Conservation (phyloP, 2,888 invertebrate genomes). For the Drosophila limbata region DNA sequence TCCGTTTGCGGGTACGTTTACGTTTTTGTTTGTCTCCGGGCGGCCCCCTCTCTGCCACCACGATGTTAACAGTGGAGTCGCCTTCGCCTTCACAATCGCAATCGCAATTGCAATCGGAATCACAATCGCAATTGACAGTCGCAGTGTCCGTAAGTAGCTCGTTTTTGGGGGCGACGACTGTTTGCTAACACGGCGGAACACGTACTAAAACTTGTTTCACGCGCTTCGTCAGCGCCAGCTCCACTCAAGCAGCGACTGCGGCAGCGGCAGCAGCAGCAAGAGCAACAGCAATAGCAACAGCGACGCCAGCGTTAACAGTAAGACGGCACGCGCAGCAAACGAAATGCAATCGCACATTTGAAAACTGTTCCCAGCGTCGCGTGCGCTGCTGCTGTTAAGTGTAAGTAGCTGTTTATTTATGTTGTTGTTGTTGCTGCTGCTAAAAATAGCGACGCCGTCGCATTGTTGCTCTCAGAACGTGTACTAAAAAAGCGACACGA, state of each 20-base stretch:
- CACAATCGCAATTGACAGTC: conserved; percentile 14
- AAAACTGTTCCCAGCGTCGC: conserved; percentile 61
- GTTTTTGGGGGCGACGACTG: conserved; percentile 73
- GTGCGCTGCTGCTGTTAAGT: conserved; percentile 22
- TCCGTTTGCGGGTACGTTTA: background rate
- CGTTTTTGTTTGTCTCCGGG: background rate
- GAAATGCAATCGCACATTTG: conserved; percentile 25
- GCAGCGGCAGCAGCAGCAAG: conserved; percentile 6
- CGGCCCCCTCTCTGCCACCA: background rate
- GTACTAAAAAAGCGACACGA: conserved; percentile 58
- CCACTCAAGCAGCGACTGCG: conserved; percentile 7
- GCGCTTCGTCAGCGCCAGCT: conserved; percentile 42
- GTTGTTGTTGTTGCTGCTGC: conserved; percentile 14
- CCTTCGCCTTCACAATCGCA: background rate
- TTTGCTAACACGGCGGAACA: conserved; percentile 85
- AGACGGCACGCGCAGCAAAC: conserved; percentile 47
- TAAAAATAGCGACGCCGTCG: conserved; percentile 42
- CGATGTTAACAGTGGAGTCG: background rate
- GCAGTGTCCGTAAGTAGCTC: conserved; percentile 29
- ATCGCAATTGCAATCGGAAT: conserved; percentile 14
- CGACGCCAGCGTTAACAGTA: conserved; percentile 42
- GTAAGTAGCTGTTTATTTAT: background rate
- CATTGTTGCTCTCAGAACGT: conserved; percentile 44
- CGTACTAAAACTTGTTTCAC: conserved; percentile 85
- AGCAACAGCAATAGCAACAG: conserved; percentile 15